Evolutionary conservation across 1,140 invertebrate genomes (phyloP), one percentile per base, ranked within the genome.

Genomic region (Cydia fagiglandana): DNA sequence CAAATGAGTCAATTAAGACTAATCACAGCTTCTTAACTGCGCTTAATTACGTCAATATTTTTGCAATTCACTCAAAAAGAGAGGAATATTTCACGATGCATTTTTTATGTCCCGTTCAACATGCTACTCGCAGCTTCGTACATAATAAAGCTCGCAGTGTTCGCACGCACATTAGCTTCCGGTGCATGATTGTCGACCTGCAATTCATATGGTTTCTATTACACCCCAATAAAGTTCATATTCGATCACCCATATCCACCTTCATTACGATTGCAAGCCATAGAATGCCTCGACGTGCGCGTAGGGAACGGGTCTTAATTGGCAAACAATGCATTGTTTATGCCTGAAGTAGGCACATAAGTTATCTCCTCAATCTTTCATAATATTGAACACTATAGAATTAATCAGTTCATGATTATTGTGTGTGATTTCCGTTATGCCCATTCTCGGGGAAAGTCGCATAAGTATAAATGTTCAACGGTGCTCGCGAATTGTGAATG

Each of bases 111-210:
- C 34, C 66, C 30, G 66, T n/a, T 61, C 56, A 61, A 61, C 56
- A 24, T 61, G 56, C 30, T n/a, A 34, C 64, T 41, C 80, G 78
- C 77, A 79, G 56, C 79, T 81, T 68, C 78, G 74, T 81, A 84
- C 83, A 83, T 83, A 84, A 81, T 81, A 81, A 88, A 83, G 81
- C 83, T 83, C 81, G 53, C 66, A 76, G 78, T 81, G 79, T 87
- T 85, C 82, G 81, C 85, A 85, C 80, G 79, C 84, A 83, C 79
- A 74, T 80, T 77, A 78, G 81, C 84, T 88, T 87, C 88, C 88
- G 85, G 83, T 82, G 76, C 76, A 56, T 78, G 79, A 38, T 77
- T 81, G 73, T 53, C 77, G 77, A 61, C 15, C 68, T 45, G 20
- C 77, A 78, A 76, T 76, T 83, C 70, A 77, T 76, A 75, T 74